Evolutionary conservation across 2,113 vertebrate species (phyloP), one percentile per base, ranked within the genome.

Genomic region (Struthidea cinerea): DNA sequence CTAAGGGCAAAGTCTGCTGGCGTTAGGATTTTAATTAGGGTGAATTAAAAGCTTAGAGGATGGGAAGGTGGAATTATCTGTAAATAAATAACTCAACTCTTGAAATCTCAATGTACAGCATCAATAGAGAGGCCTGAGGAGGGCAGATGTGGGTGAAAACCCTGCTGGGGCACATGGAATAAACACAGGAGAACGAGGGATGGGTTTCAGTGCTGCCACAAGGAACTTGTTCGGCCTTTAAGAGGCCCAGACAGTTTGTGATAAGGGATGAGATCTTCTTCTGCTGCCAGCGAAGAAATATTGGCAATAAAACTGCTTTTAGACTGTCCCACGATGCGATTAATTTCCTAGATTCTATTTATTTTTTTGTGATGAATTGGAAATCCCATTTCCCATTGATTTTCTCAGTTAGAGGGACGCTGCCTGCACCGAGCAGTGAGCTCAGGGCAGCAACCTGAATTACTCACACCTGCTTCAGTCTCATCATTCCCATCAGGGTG

Each of bases 401-500:
- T 77, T 41, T 28, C 63, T 8, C 42, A 18, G 5, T 41, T 57
- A 2, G 3, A 16, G 59, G 30, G 64, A 15, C 26, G 3, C 23
- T 16, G 7, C 32, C 32, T 50, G 46, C 52, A 30, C 30, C 6
- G 2, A n/a, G 5, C 46, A 22, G 15, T 4, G 61, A 56, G 49
- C 47, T 52, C 23, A 15, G 17, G 10, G 1, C 13, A 59, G 46
- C 15, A 0, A 9, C 12, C 33, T 28, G 16, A 42, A 11, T 24
- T 30, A 13, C 46, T 83, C 68, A 37, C 30, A 8, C 39, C 49
- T 30, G 3, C 11, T 24, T 0, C 17, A 9, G 13, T 1, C 49
- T 33, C 63, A 1, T 3, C 1, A 3, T 33, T 33, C 35, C 35
- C 3, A 3, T 17, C 60, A 23, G 3, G 0, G 13, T 4, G 35